Conservation (phyloP, 2,888 invertebrate genomes). For the Plagodis dolabraria region DNA sequence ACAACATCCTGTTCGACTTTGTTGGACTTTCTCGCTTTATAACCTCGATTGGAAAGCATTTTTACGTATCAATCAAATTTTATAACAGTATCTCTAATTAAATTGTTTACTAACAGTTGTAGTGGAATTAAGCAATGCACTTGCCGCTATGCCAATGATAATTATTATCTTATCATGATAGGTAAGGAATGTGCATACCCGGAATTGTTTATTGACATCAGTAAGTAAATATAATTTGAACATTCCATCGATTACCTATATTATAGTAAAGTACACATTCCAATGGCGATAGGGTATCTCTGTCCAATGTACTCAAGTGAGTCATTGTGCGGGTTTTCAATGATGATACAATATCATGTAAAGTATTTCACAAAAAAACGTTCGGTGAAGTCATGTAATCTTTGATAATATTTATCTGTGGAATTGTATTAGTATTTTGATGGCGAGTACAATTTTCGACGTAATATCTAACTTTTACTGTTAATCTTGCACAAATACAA, state of each 20-base stretch:
- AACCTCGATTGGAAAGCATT: conserved; percentile 51
- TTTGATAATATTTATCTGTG: conserved; percentile 36
- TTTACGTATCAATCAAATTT: conserved; percentile 29
- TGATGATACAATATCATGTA: conserved; percentile 51
- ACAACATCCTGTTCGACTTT: conserved; percentile 75
- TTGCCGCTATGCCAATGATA: conserved; percentile 21
- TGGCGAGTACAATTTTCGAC: neutral
- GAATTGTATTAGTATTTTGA: neutral
- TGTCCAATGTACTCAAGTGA: conserved; percentile 50
- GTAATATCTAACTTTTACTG: neutral
- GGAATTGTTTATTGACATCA: conserved; percentile 47
- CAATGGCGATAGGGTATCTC: conserved; percentile 52
- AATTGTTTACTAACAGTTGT: conserved; percentile 14
- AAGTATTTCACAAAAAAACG: conserved; percentile 59
- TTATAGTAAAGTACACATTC: conserved; percentile 43
- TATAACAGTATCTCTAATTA: conserved; percentile 13
- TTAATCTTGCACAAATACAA: too few relatives aligned
- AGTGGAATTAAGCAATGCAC: conserved; percentile 19
- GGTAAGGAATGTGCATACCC: conserved; percentile 36
- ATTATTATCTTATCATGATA: conserved; percentile 47
- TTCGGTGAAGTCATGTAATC: conserved; percentile 57
- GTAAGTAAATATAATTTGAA: conserved; percentile 41
- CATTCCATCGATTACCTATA: conserved; percentile 47
- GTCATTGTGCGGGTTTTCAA: conserved; percentile 49
- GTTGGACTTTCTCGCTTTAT: conserved; percentile 71